These are phyloP conservation scores for Sebastes elongatus DNA, from an alignment of 2,797 vertebrate genomes.

Conservation along the genomic window DNA sequence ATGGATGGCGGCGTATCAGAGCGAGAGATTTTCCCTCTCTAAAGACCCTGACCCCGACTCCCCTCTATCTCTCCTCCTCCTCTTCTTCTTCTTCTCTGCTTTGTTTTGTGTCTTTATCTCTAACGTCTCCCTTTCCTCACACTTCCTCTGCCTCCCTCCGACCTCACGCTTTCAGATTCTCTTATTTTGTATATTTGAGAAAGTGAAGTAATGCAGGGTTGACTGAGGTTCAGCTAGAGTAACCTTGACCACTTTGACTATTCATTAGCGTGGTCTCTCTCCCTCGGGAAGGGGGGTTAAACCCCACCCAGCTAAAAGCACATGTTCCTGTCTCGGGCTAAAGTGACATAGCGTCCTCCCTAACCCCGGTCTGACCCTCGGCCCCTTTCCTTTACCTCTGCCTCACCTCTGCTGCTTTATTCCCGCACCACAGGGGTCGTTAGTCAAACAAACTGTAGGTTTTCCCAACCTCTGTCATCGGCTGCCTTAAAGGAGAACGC, in stretches of 20 bases:
- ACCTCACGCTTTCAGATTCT: background rate
- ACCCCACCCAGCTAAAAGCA: background rate
- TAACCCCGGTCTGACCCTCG: slow-evolving; percentile 28
- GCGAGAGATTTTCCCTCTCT: slow-evolving; percentile 40
- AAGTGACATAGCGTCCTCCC: slow-evolving; percentile 45
- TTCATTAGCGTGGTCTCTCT: slow-evolving; percentile 31
- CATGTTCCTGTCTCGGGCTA: slow-evolving; percentile 16
- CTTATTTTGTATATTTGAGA: slow-evolving; percentile 18
- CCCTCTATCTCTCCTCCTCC: background rate
- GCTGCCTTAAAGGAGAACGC: slow-evolving; percentile 3
- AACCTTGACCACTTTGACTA: slow-evolving; percentile 53
- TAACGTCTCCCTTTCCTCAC: background rate
- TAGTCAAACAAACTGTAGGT: slow-evolving; percentile 52
- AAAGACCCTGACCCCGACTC: slow-evolving; percentile 42
- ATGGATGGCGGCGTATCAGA: slow-evolving; percentile 32
- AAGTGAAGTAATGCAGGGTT: slow-evolving; percentile 32
- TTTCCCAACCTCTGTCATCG: slow-evolving; percentile 46
- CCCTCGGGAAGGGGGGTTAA: background rate
- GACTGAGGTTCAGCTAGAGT: slow-evolving; percentile 8
- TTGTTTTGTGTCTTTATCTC: background rate
- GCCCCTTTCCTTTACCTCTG: slow-evolving; percentile 38
- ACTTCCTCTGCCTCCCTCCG: background rate
- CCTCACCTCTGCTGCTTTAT: slow-evolving; percentile 50
- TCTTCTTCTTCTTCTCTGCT: background rate
- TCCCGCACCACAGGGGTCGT: slow-evolving; percentile 41